These are phyloP conservation scores for Sweltsa coloradensis DNA, from an alignment of 1,140 invertebrate species.

Conservation along the genomic window DNA sequence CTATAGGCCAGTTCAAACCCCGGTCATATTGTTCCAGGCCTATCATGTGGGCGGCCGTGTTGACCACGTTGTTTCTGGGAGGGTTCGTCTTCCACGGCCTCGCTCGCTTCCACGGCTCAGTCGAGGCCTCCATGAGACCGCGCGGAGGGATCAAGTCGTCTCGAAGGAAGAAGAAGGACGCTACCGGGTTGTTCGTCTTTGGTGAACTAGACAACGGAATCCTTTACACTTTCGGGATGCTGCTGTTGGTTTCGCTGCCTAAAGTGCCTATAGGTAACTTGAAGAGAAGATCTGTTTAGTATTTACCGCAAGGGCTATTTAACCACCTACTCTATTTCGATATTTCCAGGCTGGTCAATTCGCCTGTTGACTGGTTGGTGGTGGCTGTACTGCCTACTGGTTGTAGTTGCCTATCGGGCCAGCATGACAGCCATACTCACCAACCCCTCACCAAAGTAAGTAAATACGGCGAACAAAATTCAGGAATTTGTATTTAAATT, in stretches of 20 bases:
- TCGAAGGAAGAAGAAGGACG: too few species aligned
- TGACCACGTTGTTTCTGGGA: conserved; percentile 41
- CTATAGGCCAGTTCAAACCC: too few species aligned
- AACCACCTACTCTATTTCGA: too few species aligned
- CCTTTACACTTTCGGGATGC: conserved; percentile 65
- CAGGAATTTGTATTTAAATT: background rate
- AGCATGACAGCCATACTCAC: conserved; percentile 72
- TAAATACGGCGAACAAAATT: background rate
- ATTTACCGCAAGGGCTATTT: too few species aligned
- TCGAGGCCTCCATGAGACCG: too few species aligned
- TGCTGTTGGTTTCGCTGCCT: conserved; percentile 60
- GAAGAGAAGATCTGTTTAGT: too few species aligned
- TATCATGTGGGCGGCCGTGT: conserved; percentile 46
- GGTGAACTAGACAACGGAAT: conserved; percentile 54
- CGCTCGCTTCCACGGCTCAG: conserved; percentile 34
- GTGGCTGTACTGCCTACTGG: conserved; percentile 68
- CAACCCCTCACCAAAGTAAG: conserved; percentile 53
- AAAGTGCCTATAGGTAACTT: too few species aligned
- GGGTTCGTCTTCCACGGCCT: conserved; percentile 40
- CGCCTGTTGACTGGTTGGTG: conserved; percentile 69
- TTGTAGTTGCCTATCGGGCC: conserved; percentile 62
- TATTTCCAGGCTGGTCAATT: conserved; percentile 63
- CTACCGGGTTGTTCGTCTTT: conserved; percentile 58
- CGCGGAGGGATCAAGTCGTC: too few species aligned
- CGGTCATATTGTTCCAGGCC: conserved; percentile 32